A percentile compares a stretch with the other conserved stretches of the same genome.
Conservation (phyloP, 2,113 vertebrate genomes). For the Pristiophorus japonicus region DNA sequence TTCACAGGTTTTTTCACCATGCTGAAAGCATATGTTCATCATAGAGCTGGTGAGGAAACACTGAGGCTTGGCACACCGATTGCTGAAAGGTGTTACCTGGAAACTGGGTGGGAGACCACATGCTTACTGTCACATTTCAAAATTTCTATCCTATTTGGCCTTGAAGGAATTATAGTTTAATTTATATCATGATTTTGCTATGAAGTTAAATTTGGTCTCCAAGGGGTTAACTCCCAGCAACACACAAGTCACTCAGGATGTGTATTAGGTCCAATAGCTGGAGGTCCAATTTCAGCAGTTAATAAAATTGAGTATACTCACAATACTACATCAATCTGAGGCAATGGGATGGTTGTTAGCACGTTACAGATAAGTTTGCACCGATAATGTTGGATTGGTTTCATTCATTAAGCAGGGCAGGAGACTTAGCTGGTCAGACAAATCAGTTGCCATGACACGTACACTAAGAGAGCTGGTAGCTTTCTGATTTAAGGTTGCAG, state of each 20-base stretch:
- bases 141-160: not conserved
- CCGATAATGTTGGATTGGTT: slow-evolving; percentile 17
- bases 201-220: not conserved
- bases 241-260: not conserved
- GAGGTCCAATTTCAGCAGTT: not conserved
- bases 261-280: not conserved
- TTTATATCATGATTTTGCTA: not conserved
- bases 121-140: slow-evolving; percentile 5
- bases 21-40: not conserved
- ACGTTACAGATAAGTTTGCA: not conserved
- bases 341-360: not conserved
- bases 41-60: slow-evolving; percentile 10
- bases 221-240: not conserved
- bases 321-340: not conserved
- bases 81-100: slow-evolving; percentile 5
- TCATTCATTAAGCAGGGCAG: not conserved
- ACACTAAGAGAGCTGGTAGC: not conserved
- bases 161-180: not conserved
- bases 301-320: not conserved
- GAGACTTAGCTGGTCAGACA: not conserved
- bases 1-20: slow-evolving; percentile 2
- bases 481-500: not conserved
- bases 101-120: not conserved
- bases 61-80: not conserved
- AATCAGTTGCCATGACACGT: not conserved